Evolutionary conservation across 2,797 vertebrate species (phyloP).

Genomic region (Pampus argenteus): DNA sequence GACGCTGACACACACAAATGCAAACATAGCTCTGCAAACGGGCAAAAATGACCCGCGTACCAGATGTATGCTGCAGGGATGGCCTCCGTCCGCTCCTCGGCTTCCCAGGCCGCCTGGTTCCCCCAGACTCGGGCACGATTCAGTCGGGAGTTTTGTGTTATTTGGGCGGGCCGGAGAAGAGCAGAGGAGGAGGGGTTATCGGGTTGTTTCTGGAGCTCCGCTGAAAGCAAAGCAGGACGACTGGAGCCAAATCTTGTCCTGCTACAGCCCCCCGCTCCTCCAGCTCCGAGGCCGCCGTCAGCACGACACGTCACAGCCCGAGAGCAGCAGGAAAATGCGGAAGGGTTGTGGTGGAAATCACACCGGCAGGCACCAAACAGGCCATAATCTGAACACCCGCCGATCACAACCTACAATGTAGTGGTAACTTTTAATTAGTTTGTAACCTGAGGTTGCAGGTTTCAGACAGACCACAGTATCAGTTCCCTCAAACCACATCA

Average conservation of each 20-base stretch:
- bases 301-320: slow-evolving; percentile 95
- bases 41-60: slow-evolving; percentile 74
- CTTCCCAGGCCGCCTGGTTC: slow-evolving; percentile 85
- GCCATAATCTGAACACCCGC: slow-evolving; percentile 65
- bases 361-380: slow-evolving; percentile 73
- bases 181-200: slow-evolving; percentile 91
- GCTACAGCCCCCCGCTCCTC: slow-evolving; percentile 93
- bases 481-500: slow-evolving; percentile 3
- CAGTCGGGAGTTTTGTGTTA: slow-evolving; percentile 86
- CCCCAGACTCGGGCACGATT: slow-evolving; percentile 87
- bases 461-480: not conserved
- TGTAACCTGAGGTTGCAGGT: slow-evolving; percentile 5
- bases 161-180: slow-evolving; percentile 90
- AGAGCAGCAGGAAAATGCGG: slow-evolving; percentile 95
- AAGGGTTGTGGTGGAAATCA: slow-evolving; percentile 88
- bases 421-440: slow-evolving; percentile 34
- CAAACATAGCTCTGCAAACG: slow-evolving; percentile 34
- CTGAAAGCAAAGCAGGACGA: slow-evolving; percentile 81
- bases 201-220: slow-evolving; percentile 87
- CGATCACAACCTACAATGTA: slow-evolving; percentile 19
- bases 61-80: slow-evolving; percentile 80
- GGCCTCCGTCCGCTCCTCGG: slow-evolving; percentile 82
- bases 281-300: slow-evolving; percentile 94
- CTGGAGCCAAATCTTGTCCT: slow-evolving; percentile 81
- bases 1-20: slow-evolving; percentile 20